Percentiles rank a stretch among this genome's conserved stretches.
Evolutionary conservation across 2,113 vertebrate genomes (phyloP).

Genomic region (Callopanchax toddi): DNA sequence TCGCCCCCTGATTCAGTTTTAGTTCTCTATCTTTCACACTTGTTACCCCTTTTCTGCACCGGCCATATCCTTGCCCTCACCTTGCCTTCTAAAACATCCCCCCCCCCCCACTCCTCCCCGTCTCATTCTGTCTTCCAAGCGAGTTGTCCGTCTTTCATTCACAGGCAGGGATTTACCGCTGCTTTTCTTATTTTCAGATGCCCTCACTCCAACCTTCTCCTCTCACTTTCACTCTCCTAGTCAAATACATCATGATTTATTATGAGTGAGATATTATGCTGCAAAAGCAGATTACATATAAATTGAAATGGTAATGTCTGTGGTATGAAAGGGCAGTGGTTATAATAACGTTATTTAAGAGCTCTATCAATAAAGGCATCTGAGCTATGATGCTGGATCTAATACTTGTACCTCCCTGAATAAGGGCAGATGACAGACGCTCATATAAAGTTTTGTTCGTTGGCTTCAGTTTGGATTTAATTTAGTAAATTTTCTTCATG

Average conservation of each 20-base stretch:
- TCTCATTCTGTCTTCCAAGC: conserved; percentile 23
- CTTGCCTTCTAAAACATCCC: conserved; percentile 32
- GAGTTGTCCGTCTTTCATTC: conserved; percentile 29
- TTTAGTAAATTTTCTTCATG: conserved; percentile 9
- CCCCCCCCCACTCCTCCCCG: conserved; percentile 26
- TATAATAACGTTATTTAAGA: conserved; percentile 73
- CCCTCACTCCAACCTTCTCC: conserved; percentile 40
- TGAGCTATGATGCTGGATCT: conserved; percentile 41
- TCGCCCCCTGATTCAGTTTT: conserved; percentile 38
- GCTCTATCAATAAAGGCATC: conserved; percentile 62
- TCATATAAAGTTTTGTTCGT: conserved; percentile 55
- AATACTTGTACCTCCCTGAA: conserved; percentile 72
- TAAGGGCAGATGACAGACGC: conserved; percentile 57
- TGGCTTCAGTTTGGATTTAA: conserved; percentile 42
- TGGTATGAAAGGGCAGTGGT: conserved; percentile 68
- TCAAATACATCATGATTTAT: conserved; percentile 76
- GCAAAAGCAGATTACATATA: conserved; percentile 75
- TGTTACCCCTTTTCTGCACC: conserved; percentile 29
- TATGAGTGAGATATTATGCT: conserved; percentile 64
- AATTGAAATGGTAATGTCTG: conserved; percentile 80
- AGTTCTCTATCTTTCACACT: conserved; percentile 41
- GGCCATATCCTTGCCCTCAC: conserved; percentile 48
- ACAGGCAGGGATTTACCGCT: conserved; percentile 34
- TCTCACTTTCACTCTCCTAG: conserved; percentile 39
- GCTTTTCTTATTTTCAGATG: conserved; percentile 40